Conservation (phyloP, 2,113 vertebrate genomes). For the Alligator mississippiensis region DNA sequence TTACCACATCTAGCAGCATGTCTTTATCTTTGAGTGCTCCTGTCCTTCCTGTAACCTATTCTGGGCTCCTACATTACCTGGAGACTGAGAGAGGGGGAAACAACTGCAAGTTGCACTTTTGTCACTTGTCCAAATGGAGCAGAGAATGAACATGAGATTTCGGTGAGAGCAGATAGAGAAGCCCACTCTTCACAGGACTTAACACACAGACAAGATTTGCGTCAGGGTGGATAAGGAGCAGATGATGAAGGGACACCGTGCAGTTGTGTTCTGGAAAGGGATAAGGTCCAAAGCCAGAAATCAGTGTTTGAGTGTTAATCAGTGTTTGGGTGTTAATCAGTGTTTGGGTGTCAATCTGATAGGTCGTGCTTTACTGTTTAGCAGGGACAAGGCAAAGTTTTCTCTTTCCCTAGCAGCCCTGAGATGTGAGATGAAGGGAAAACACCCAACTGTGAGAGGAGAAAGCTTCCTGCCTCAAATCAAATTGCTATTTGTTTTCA, state of each 20-base stretch:
- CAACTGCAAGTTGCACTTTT: background rate
- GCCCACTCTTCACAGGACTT: background rate
- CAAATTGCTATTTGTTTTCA: too few species aligned
- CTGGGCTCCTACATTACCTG: background rate
- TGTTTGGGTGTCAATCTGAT: background rate
- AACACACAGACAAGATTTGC: background rate
- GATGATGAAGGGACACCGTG: background rate
- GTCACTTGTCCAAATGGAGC: background rate
- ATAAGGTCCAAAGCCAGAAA: rapidly evolving
- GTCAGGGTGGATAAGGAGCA: too few species aligned
- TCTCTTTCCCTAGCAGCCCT: background rate
- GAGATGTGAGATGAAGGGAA: background rate
- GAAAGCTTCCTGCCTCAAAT: background rate
- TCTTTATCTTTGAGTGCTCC: background rate
- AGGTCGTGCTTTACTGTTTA: background rate
- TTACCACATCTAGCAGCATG: rapidly evolving
- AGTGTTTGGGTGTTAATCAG: rapidly evolving
- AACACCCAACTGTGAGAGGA: too few species aligned
- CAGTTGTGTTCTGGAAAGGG: rapidly evolving
- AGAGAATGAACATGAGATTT: rapidly evolving
- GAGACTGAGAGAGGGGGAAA: too few species aligned
- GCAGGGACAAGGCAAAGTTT: background rate
- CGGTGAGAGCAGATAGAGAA: background rate
- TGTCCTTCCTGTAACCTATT: background rate
- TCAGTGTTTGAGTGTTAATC: rapidly evolving